Evolutionary conservation across 2,888 invertebrate species (phyloP).

Genomic region (Limenitis camilla): DNA sequence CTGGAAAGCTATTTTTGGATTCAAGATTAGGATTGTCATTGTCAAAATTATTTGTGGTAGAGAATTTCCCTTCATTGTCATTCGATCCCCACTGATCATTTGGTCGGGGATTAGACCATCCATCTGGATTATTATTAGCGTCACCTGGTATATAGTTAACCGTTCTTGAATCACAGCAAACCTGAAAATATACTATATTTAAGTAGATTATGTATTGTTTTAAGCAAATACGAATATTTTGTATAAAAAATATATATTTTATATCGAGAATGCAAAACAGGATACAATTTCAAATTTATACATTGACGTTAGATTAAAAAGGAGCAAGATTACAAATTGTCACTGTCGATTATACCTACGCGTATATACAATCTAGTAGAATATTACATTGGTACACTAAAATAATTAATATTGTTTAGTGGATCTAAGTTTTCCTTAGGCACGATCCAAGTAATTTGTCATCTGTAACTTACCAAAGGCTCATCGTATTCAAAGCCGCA

Average conservation of each 20-base stretch:
- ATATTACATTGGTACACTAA: too few relatives aligned
- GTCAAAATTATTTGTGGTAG: too few relatives aligned
- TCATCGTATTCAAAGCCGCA: slow-evolving; percentile 45
- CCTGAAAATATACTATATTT: slow-evolving; percentile 31
- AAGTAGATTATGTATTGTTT: too few relatives aligned
- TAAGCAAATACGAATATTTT: too few relatives aligned
- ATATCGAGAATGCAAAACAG: too few relatives aligned
- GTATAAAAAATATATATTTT: too few relatives aligned
- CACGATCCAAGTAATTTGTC: background rate
- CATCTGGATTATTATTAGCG: background rate
- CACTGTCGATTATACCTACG: too few relatives aligned
- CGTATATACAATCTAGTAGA: too few relatives aligned
- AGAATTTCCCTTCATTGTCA: too few relatives aligned
- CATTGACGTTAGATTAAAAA: too few relatives aligned
- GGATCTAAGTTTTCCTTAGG: background rate
- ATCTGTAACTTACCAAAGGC: slow-evolving; percentile 47
- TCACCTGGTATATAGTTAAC: background rate
- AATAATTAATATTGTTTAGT: background rate
- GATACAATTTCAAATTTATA: too few relatives aligned
- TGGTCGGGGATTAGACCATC: background rate
- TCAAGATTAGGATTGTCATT: background rate
- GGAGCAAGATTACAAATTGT: too few relatives aligned
- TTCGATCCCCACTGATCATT: background rate
- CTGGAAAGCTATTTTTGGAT: slow-evolving; percentile 27
- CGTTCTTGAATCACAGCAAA: slow-evolving; percentile 34